Evolutionary conservation across 2,113 vertebrate genomes (phyloP), one percentile per base, ranked within the genome.

Genomic region (Pterocles burchelli): DNA sequence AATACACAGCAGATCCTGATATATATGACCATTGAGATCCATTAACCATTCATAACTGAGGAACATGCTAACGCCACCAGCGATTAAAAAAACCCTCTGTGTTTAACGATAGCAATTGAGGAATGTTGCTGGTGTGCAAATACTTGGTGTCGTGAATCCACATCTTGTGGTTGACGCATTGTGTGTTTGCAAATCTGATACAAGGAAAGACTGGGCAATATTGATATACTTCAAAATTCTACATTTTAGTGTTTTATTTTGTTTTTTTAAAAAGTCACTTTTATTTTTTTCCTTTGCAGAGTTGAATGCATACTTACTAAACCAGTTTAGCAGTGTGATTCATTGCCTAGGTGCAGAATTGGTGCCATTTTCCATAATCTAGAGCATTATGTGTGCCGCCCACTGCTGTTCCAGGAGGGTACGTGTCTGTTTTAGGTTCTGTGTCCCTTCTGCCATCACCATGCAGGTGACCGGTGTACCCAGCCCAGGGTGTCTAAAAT

Each of bases 291-390:
- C 26, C 52, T 82, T 88, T 29, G 15, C 1, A 16, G 24, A 41
- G 18, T 21, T 21, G 15, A 57, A 34, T 24, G 7, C 8, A 2
- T 41, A 7, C 15, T 54, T 57, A 13, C 21, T 63, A 34, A 62
- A 49, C 7, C 6, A 26, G 16, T 41, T 55, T 46, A 59, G 7
- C 18, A 51, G 33, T 7, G 57, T 71, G 33, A 16, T 59, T 67
- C 9, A 9, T 33, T 59, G 61, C 19, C 31, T 4, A 13, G 12
- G 38, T 9, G 38, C 19, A 70, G n/a, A 33, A 5, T n/a, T 71
- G 19, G 4, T 81, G 38, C 11, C 1, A 0, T 13, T 89, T 62
- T 29, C 5, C 20, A 22, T n/a, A 7, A 43, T 9, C 22, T 14
- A 1, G 21, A 38, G 43, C 57, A 34, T 51, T 26, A 38, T 24